Percentiles rank a stretch among this genome's conserved stretches.
Evolutionary conservation across 1,140 invertebrate species (phyloP).

Genomic region (Caenorhabditis remanei): DNA sequence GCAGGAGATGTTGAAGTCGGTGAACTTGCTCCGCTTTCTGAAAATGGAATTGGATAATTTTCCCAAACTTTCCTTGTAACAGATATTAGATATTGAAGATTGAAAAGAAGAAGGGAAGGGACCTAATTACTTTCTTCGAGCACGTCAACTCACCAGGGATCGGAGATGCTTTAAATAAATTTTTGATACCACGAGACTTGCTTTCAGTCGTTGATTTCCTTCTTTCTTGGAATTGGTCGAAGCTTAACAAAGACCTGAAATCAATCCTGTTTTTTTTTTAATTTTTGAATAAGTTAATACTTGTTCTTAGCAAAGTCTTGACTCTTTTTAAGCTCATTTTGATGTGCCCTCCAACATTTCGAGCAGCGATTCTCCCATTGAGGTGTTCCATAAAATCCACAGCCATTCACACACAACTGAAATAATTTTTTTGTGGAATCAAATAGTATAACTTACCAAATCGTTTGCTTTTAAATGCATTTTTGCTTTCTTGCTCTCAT

Average conservation of each 20-base stretch:
- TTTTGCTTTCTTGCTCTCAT: conserved; percentile 53
- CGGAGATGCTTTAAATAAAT: conserved; percentile 43
- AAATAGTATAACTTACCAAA: conserved; percentile 33
- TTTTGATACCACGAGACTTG: conserved; percentile 81
- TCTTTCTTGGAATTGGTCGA: conserved; percentile 89
- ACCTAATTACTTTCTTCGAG: background rate
- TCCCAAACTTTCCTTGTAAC: background rate
- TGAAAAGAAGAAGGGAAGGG: background rate
- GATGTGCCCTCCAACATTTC: conserved; percentile 83
- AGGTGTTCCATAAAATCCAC: conserved; percentile 95
- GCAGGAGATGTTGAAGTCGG: conserved; percentile 10
- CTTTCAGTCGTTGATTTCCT: conserved; percentile 87
- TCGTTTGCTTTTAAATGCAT: conserved; percentile 65
- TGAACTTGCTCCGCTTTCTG: conserved; percentile 41
- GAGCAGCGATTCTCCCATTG: conserved; percentile 97
- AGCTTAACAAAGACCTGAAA: conserved; percentile 79
- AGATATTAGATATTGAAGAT: background rate
- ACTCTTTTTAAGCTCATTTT: conserved; percentile 68
- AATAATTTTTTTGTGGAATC: background rate
- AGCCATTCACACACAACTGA: conserved; percentile 92
- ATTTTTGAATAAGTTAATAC: conserved; percentile 11
- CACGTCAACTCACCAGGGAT: background rate
- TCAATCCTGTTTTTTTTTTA: background rate
- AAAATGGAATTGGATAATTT: background rate
- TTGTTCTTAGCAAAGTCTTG: conserved; percentile 68